Conservation (phyloP, 2,888 invertebrate species). For the Beris chalybata region DNA sequence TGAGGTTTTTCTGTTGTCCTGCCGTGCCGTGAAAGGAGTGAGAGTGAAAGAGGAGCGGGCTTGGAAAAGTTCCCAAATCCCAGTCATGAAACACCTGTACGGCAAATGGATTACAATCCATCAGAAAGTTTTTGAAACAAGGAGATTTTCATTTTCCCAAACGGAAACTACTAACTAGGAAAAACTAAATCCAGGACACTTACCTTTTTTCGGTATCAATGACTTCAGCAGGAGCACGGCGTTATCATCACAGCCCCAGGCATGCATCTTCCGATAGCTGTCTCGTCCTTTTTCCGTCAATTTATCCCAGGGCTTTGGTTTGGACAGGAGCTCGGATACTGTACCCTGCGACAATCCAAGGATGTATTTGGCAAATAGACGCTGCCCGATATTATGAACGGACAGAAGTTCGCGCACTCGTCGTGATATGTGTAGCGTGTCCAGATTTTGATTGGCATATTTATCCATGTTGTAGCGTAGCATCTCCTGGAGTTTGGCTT, state of each 20-base stretch:
- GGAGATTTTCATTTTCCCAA: too few species aligned
- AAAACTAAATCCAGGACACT: slow-evolving; percentile 51
- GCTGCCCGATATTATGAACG: slow-evolving; percentile 97
- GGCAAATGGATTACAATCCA: background rate
- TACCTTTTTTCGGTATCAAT: slow-evolving; percentile 97
- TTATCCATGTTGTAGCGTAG: slow-evolving; percentile 94
- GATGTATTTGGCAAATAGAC: slow-evolving; percentile 97
- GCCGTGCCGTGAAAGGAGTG: too few species aligned
- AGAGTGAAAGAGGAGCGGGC: too few species aligned
- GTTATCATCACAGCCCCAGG: slow-evolving; percentile 97
- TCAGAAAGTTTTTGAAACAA: background rate
- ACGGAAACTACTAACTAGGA: slow-evolving; percentile 33
- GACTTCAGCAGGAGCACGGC: slow-evolving; percentile 97
- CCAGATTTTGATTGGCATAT: slow-evolving; percentile 89
- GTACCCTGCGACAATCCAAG: slow-evolving; percentile 97
- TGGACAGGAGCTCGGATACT: slow-evolving; percentile 95
- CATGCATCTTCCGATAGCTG: slow-evolving; percentile 99
- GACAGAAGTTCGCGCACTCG: slow-evolving; percentile 91
- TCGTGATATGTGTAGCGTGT: slow-evolving; percentile 92
- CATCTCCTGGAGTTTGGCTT: slow-evolving; percentile 90
- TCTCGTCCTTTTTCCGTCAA: slow-evolving; percentile 98
- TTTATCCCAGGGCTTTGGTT: slow-evolving; percentile 99
- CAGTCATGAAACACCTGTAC: too few species aligned
- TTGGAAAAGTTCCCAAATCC: too few species aligned
- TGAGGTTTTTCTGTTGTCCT: too few species aligned